Evolutionary conservation across 2,113 vertebrate species (phyloP).

Genomic region (Corythornis cristatus): DNA sequence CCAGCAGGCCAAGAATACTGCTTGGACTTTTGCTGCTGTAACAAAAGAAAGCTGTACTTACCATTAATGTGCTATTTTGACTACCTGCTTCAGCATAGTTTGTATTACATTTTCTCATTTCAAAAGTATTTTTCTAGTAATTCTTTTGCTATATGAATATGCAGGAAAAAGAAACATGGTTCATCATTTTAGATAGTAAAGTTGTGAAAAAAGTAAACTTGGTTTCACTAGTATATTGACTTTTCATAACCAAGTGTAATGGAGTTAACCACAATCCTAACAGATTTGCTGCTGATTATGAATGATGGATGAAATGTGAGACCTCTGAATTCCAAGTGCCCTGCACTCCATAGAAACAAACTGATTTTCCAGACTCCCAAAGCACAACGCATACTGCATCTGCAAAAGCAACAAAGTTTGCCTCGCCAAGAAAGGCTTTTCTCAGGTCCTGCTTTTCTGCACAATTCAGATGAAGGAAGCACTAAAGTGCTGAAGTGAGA

Average conservation of each 20-base stretch:
- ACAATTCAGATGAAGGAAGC: not conserved
- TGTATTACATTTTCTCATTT: not conserved
- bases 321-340: not conserved
- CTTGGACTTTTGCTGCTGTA: not conserved
- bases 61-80: not conserved
- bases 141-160: not conserved
- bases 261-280: not conserved
- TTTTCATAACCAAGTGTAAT: not conserved
- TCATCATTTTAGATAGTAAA: not conserved
- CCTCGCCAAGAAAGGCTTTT: not conserved
- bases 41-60: not conserved
- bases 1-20: not conserved
- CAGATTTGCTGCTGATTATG: not conserved
- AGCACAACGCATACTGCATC: not conserved
- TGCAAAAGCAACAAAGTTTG: not conserved
- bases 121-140: not conserved
- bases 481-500: not conserved
- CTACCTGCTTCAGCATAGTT: not conserved
- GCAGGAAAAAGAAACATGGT: not conserved
- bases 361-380: not conserved
- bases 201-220: not conserved
- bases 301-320: not conserved
- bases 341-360: not conserved
- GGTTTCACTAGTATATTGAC: not conserved
- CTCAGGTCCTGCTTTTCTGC: not conserved